phyloP scores from a whole-genome alignment of 2,888 invertebrate species.

The Nomada fabriciana region DNA sequence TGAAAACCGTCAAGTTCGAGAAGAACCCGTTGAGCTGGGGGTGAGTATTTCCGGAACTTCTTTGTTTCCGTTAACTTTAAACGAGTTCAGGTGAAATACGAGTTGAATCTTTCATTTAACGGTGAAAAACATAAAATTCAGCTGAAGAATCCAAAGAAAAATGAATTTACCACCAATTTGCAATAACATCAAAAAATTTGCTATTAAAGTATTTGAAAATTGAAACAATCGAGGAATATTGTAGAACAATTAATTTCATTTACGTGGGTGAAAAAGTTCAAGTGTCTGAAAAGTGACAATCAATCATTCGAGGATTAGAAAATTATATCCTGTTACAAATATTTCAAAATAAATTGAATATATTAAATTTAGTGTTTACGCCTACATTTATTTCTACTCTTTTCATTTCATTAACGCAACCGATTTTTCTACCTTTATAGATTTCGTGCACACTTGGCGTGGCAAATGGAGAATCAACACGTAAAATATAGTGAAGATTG shows the following conservation, averaged over 20 bases:
- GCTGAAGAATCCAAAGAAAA: too few species aligned
- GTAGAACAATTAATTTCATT: too few species aligned
- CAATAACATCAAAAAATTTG: too few species aligned
- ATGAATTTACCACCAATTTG: too few species aligned
- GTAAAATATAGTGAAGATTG: conserved; percentile 75
- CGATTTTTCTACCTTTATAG: conserved; percentile 57
- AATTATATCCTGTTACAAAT: too few species aligned
- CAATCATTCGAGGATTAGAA: too few species aligned
- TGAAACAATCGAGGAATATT: too few species aligned
- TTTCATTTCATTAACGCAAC: not conserved
- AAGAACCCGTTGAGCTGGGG: conserved; percentile 78
- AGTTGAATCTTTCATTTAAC: not conserved
- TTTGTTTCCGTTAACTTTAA: conserved; percentile 31
- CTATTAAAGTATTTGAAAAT: too few species aligned
- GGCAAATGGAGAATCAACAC: conserved; percentile 74
- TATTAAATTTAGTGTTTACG: not conserved
- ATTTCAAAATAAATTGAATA: not conserved
- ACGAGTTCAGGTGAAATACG: conserved; percentile 34
- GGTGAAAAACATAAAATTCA: too few species aligned
- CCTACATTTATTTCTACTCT: not conserved
- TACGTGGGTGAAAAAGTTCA: too few species aligned
- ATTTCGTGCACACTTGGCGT: conserved; percentile 73
- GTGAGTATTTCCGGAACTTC: conserved; percentile 69
- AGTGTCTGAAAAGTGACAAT: too few species aligned
- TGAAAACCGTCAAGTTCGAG: conserved; percentile 76